These are phyloP conservation scores for Geopemphigus sp. DNA, from an alignment of 1,140 invertebrate genomes.

Conservation along the genomic window DNA sequence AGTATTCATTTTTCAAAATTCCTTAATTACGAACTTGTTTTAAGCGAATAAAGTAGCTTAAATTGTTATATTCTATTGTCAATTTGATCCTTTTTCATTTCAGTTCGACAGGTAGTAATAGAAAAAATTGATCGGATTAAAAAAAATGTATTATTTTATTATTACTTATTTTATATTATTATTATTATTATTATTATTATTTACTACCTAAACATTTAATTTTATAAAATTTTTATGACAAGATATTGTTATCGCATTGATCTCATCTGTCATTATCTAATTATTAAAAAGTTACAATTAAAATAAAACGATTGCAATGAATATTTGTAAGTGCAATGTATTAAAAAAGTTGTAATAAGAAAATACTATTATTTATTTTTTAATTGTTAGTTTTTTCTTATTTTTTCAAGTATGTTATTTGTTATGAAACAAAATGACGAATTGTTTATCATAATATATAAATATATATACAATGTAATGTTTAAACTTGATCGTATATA, in stretches of 20 bases:
- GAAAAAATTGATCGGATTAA: background rate
- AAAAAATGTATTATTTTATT: conserved; percentile 38
- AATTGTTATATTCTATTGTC: too few relatives aligned
- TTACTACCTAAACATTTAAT: background rate
- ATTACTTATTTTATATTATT: conserved; percentile 24
- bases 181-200: too few relatives aligned
- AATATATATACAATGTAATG: background rate
- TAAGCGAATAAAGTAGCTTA: too few relatives aligned
- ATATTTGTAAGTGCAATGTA: background rate
- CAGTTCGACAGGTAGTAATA: background rate
- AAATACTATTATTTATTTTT: conserved; percentile 38
- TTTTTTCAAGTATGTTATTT: conserved; percentile 27
- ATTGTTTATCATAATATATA: conserved; percentile 18
- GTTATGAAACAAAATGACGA: conserved; percentile 2
- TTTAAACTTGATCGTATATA: conserved; percentile 13
- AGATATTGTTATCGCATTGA: conserved; percentile 28
- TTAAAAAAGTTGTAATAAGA: background rate
- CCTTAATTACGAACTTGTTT: too few relatives aligned
- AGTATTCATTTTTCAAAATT: too few relatives aligned
- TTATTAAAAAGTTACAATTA: background rate
- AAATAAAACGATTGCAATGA: background rate
- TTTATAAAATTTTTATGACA: conserved; percentile 35
- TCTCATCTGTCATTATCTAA: conserved; percentile 46
- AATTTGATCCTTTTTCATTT: too few relatives aligned
- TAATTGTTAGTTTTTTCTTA: conserved; percentile 16